Evolutionary conservation across 1,140 invertebrate genomes (phyloP), one percentile per base, ranked within the genome.

Genomic region (Diplogasteroides magnus): DNA sequence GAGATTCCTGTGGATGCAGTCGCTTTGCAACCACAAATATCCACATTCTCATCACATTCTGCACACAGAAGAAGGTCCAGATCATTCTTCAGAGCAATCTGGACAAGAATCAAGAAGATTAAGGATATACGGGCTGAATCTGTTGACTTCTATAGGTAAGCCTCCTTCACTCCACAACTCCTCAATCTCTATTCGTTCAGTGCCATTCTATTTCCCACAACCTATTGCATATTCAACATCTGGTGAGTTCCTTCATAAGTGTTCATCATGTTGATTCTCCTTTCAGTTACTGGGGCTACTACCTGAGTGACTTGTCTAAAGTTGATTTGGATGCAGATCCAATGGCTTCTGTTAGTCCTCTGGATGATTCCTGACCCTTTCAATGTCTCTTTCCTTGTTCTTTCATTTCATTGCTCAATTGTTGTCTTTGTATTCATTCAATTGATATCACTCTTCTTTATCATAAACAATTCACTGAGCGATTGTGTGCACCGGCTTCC

Each of bases 201-300:
- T 64, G 81, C 81, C 48, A 81, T 81, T 26, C 62, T 80, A 61
- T 81, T 81, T 61, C 79, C 79, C n/a, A 79, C 76, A n/a, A 73
- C 81, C 15, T 81, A 81, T 68, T 80, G 81, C 57, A 62, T 82
- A 26, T 81, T 81, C 77, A 81, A 81, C 61, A 68, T 74, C 62
- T 68, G 61, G 73, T 76, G 60, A 71, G 74, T 63, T 58, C 26
- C 11, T 23, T 29, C n/a, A 14, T 58, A 19, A 0, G 27, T 56
- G n/a, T 15, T 31, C 29, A 27, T 31, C 26, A 68, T 29, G 31
- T 27, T 60, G 55, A 75, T 37, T 29, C n/a, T n/a, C n/a, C n/a
- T 68, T 74, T 25, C 74, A 79, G 71, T 61, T 80, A 80, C 61
- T 80, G 78, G 78, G 71, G 77, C 37, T 80, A 81, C 62, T 80